A percentile compares a stretch with the other conserved stretches of the same genome.
phyloP scores from a whole-genome alignment of 2,113 vertebrate species.

The Phylloscopus whistleri region DNA sequence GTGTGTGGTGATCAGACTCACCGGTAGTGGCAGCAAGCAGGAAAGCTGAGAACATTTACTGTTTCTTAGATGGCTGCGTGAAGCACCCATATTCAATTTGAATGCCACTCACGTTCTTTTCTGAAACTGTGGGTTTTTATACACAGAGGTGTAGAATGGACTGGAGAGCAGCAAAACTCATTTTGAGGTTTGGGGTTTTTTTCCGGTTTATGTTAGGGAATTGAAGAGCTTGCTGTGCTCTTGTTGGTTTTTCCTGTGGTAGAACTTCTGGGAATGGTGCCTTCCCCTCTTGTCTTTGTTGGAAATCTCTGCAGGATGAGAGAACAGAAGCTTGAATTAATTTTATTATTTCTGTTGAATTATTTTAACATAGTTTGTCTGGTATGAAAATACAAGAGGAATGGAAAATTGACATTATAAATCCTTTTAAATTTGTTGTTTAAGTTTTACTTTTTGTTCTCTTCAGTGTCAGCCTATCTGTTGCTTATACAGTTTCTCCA shows the following conservation, averaged over 20 bases:
- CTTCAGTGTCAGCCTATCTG: not conserved
- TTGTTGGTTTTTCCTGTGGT: not conserved
- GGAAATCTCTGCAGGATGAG: not conserved
- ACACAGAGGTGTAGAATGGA: not conserved
- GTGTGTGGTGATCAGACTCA: accelerated
- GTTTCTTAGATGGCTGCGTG: not conserved
- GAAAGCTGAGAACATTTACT: not conserved
- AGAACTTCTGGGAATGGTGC: not conserved
- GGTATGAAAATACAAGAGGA: not conserved
- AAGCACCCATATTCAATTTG: not conserved
- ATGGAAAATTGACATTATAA: not conserved
- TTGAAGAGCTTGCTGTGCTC: not conserved
- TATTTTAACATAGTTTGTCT: not conserved
- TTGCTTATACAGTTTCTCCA: not conserved
- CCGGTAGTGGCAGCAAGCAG: not conserved
- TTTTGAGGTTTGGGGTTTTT: not conserved
- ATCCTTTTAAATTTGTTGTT: not conserved
- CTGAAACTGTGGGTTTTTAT: not conserved
- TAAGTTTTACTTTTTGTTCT: not conserved
- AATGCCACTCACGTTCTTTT: not conserved
- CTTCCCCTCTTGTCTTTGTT: not conserved
- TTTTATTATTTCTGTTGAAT: not conserved
- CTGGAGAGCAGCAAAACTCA: not conserved
- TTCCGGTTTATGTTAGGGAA: not conserved
- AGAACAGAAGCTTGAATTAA: not conserved